Base-by-base conservation (phyloP, 30 jellyfish, hydroid and myxozoan species). In the Calvadosia cruxmelitensis region DNA sequence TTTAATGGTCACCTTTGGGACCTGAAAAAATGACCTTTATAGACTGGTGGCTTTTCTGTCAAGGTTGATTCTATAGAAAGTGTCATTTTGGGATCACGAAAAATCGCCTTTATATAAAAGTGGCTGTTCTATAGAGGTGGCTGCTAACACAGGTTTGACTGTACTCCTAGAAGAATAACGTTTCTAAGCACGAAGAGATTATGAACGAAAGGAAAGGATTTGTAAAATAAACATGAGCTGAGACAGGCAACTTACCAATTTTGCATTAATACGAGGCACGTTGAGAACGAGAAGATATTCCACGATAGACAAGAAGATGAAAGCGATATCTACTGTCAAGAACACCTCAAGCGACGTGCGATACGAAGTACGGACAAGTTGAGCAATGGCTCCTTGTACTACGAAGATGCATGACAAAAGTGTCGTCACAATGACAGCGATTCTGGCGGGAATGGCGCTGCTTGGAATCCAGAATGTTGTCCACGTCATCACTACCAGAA, bases 371-470 rank as follows among this genome's bases (percentile, higher is more conserved):
- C 53, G 68, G 0, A 79, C 80, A 31, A 78, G 68, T 70, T 66
- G 25, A 2, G 91, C 53, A 50, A 68, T 64, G 30, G 81, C 69
- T 64, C 91, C 63, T 49, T 79, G 80, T 29, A 78, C 69, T 13
- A 78, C 69, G 68, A 78, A 69, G 81, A 78, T 69, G 2, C 80
- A 66, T 20, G 91, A 78, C 13, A 78, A 69, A 52, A 78, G 69
- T 29, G 69, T 78, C 49, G 91, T 78, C n/a, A 78, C 91, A 25
- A 78, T 78, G 66, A 78, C 34, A 0, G 91, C 69, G 32, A 78
- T 81, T 68, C 91, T 68, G 0, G 91, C 91, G 10, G 91, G 91
- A 13, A 78, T 67, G 1, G 91, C 91, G 23, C 72, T 69, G 27
- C 80, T 74, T 24, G 82, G 91, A 29, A 78, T 78, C 63, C 31